phyloP scores from a whole-genome alignment of 2,797 vertebrate species.

The Melopsittacus undulatus region DNA sequence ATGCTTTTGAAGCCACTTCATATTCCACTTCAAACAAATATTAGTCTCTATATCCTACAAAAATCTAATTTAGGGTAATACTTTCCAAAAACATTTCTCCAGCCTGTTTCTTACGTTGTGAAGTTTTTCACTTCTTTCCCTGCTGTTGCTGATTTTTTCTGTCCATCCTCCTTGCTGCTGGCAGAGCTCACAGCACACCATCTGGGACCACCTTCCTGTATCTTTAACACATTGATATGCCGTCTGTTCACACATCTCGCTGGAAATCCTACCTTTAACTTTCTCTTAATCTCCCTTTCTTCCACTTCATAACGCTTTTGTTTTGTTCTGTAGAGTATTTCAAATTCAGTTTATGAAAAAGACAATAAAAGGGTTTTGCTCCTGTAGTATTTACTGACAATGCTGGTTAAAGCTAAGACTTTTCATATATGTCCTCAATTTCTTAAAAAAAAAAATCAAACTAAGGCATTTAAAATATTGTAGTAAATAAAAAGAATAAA shows the following conservation, averaged over 20 bases:
- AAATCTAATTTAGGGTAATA: neutral
- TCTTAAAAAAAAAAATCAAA: neutral
- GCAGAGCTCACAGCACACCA: neutral
- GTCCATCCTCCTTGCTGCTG: neutral
- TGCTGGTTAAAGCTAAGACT: neutral
- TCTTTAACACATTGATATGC: neutral
- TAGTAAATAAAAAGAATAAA: neutral
- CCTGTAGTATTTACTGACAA: neutral
- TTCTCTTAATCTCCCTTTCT: neutral
- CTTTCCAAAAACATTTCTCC: neutral
- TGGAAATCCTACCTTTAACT: neutral
- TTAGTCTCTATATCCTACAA: neutral
- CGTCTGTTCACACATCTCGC: constrained; percentile 2
- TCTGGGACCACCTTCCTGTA: neutral
- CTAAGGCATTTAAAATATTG: neutral
- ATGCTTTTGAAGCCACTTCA: neutral
- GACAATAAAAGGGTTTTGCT: neutral
- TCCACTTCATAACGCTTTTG: neutral
- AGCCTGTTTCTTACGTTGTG: neutral
- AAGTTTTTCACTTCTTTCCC: neutral
- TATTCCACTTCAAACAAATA: neutral
- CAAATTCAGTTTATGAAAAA: neutral
- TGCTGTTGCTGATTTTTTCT: neutral
- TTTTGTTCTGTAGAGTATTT: neutral
- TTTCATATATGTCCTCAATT: neutral